Evolutionary conservation across 30 jellyfish, hydroid and myxozoan genomes (phyloP).

Genomic region (Turritopsis dohrnii): DNA sequence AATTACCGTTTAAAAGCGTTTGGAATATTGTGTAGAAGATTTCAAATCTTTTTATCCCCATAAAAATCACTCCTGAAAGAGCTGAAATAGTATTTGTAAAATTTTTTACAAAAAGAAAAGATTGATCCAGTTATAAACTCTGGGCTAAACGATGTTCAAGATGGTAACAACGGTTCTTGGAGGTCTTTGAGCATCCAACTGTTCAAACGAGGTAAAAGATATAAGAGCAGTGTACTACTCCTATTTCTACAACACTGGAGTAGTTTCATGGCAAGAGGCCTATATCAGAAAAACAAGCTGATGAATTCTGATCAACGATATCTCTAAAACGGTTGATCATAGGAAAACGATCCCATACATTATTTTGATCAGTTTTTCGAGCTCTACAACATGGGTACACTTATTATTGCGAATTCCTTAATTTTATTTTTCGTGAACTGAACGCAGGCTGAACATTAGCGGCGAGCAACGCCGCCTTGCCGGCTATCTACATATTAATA

Average conservation of each 20-base stretch:
- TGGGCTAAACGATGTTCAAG: not conserved
- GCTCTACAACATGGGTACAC: too few relatives aligned
- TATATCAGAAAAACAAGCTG: too few relatives aligned
- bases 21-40: constrained; percentile 11
- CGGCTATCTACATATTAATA: too few relatives aligned
- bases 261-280: constrained; percentile 4
- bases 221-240: not conserved
- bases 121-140: not conserved
- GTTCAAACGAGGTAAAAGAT: not conserved
- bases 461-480: too few relatives aligned
- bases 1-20: constrained; percentile 19
- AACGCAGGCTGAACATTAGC: too few relatives aligned
- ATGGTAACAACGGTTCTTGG: not conserved
- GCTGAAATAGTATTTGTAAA: not conserved
- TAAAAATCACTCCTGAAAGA: not conserved
- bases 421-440: too few relatives aligned
- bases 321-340: too few relatives aligned
- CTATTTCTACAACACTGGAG: not conserved
- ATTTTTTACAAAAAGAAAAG: not conserved
- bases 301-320: too few relatives aligned
- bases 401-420: too few relatives aligned
- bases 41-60: constrained; percentile 7
- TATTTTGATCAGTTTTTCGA: too few relatives aligned
- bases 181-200: not conserved
- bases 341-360: too few relatives aligned